Percentiles rank a stretch among this genome's conserved stretches.
Evolutionary conservation across 2,113 vertebrate species (phyloP).

Genomic region (Cinclus mexicanus): DNA sequence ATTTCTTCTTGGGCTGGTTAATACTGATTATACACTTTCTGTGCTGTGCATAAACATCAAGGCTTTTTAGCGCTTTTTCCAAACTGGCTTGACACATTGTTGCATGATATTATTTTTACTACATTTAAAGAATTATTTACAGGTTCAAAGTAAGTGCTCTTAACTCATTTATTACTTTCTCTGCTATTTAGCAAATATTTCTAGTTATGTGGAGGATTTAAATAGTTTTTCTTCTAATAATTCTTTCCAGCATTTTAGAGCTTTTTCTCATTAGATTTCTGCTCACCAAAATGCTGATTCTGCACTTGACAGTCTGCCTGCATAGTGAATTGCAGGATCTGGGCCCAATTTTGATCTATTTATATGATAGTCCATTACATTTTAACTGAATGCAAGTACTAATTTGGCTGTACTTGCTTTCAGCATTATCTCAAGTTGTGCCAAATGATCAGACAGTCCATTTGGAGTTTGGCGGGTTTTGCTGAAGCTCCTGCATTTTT

Average conservation of each 20-base stretch:
- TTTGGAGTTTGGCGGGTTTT: slow-evolving; percentile 38
- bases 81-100: not conserved
- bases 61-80: not conserved
- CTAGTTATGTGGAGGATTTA: not conserved
- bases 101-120: slow-evolving; percentile 22
- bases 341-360: slow-evolving; percentile 67
- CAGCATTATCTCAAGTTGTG: slow-evolving; percentile 22
- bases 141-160: not conserved
- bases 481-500: slow-evolving; percentile 21
- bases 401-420: slow-evolving; percentile 26
- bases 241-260: not conserved
- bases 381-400: slow-evolving; percentile 45
- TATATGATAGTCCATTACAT: slow-evolving; percentile 50
- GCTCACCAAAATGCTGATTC: slow-evolving; percentile 47
- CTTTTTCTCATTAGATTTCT: slow-evolving; percentile 52
- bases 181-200: slow-evolving; percentile 7
- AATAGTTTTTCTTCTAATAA: slow-evolving; percentile 11
- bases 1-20: not conserved
- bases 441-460: slow-evolving; percentile 52
- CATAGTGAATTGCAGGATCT: slow-evolving; percentile 35
- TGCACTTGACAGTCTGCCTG: slow-evolving; percentile 55
- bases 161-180: not conserved
- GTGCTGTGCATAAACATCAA: not conserved
- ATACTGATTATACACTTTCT: not conserved
- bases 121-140: not conserved